Percentiles rank a stretch among this genome's conserved stretches.
Conservation (phyloP, 1,140 invertebrate species). For the Cotesia typhae region DNA sequence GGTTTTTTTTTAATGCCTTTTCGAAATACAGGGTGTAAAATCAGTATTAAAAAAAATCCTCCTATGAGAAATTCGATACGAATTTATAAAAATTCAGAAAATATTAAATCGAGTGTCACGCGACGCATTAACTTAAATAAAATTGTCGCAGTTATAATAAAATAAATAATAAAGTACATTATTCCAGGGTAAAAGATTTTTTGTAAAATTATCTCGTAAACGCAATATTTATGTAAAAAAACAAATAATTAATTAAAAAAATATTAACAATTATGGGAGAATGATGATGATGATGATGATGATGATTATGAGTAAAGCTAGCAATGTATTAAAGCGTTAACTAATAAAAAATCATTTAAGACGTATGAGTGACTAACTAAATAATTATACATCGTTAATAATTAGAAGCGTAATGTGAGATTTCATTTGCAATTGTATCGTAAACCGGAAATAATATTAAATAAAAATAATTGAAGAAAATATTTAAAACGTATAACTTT, state of each 20-base stretch:
- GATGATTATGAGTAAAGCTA: too few relatives aligned
- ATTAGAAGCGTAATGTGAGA: constrained; percentile 33
- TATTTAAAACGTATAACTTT: constrained; percentile 36
- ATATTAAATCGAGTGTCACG: constrained; percentile 11
- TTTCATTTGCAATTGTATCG: too few relatives aligned
- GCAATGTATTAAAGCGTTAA: constrained; percentile 4
- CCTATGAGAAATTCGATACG: background rate
- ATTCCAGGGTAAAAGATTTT: constrained; percentile 60
- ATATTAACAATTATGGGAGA: constrained; percentile 24
- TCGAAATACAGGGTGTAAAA: constrained; percentile 31
- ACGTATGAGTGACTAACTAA: constrained; percentile 42
- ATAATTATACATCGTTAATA: constrained; percentile 20
- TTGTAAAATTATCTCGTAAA: constrained; percentile 62
- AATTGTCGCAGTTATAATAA: constrained; percentile 28
- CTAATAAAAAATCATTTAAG: constrained; percentile 50
- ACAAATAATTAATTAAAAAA: constrained; percentile 32
- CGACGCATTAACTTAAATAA: constrained; percentile 36
- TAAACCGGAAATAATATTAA: constrained; percentile 8
- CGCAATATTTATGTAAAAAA: constrained; percentile 61
- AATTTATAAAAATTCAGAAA: background rate
- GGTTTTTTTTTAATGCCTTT: constrained; percentile 15
- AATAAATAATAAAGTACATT: constrained; percentile 46
- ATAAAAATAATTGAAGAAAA: constrained; percentile 31
- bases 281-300: too few relatives aligned
- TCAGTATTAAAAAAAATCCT: constrained; percentile 20